phyloP scores from a whole-genome alignment of 2,797 vertebrate species.

The Macrochelys suwanniensis region DNA sequence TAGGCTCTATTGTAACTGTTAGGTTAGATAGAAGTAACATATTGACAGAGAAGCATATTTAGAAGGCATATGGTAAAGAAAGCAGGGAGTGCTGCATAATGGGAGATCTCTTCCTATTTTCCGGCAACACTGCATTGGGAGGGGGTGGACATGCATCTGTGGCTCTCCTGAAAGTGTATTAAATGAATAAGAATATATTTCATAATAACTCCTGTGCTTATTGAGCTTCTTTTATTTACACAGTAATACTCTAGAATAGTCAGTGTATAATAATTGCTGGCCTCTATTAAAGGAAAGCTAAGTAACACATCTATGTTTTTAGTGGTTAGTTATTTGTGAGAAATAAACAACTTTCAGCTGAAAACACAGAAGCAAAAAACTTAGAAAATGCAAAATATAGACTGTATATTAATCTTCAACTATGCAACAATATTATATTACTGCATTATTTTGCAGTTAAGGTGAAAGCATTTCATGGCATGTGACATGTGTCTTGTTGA shows the following conservation, averaged over 20 bases:
- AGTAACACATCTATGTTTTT: slow-evolving; percentile 32
- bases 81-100: slow-evolving; percentile 54
- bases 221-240: slow-evolving; percentile 61
- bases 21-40: background rate
- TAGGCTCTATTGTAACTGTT: slow-evolving; percentile 3
- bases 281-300: slow-evolving; percentile 26
- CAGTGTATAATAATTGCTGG: slow-evolving; percentile 43
- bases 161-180: slow-evolving; percentile 57
- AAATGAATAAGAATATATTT: slow-evolving; percentile 56
- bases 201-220: slow-evolving; percentile 60
- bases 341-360: background rate
- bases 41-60: slow-evolving; percentile 63
- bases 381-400: background rate
- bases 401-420: background rate
- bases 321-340: background rate
- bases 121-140: slow-evolving; percentile 32
- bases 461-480: background rate
- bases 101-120: slow-evolving; percentile 66
- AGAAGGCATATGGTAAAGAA: slow-evolving; percentile 66
- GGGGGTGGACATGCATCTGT: slow-evolving; percentile 42
- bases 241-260: slow-evolving; percentile 52
- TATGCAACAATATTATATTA: background rate
- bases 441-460: background rate
- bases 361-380: background rate
- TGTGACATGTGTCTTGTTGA: background rate